These are phyloP conservation scores for Anoncus sp. DNA, from an alignment of 2,888 invertebrate species.

Conservation along the genomic window DNA sequence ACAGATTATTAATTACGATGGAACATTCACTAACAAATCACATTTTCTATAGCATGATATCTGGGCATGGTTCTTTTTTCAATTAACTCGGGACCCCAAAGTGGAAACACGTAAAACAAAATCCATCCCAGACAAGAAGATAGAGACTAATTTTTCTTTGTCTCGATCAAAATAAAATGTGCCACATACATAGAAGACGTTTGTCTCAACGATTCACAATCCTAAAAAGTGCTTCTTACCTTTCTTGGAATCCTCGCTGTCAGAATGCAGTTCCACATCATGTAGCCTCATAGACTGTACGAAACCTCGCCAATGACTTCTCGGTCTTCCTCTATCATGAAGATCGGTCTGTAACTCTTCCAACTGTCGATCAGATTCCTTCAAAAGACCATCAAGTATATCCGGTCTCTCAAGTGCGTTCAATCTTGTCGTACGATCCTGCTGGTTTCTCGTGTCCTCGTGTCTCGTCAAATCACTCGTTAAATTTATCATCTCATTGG, in stretches of 20 bases:
- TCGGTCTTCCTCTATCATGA: conserved; percentile 69
- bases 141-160: too few relatives aligned
- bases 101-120: too few relatives aligned
- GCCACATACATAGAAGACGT: too few relatives aligned
- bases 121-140: too few relatives aligned
- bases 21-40: too few relatives aligned
- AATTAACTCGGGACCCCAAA: too few relatives aligned
- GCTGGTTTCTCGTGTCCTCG: background rate
- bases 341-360: conserved; percentile 74
- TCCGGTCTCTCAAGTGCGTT: conserved; percentile 73
- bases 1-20: too few relatives aligned
- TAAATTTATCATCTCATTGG: conserved; percentile 3
- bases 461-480: conserved; percentile 24
- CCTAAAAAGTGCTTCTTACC: conserved; percentile 65
- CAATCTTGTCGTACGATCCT: background rate
- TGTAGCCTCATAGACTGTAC: conserved; percentile 78
- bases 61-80: too few relatives aligned
- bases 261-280: conserved; percentile 77
- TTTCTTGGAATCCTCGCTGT: conserved; percentile 78
- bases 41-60: too few relatives aligned
- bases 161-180: too few relatives aligned
- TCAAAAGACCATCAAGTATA: conserved; percentile 77
- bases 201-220: background rate
- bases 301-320: conserved; percentile 77
- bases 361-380: conserved; percentile 76